Base-by-base conservation (phyloP, 2,797 vertebrate species). In the Mormyrus hasselquistii region DNA sequence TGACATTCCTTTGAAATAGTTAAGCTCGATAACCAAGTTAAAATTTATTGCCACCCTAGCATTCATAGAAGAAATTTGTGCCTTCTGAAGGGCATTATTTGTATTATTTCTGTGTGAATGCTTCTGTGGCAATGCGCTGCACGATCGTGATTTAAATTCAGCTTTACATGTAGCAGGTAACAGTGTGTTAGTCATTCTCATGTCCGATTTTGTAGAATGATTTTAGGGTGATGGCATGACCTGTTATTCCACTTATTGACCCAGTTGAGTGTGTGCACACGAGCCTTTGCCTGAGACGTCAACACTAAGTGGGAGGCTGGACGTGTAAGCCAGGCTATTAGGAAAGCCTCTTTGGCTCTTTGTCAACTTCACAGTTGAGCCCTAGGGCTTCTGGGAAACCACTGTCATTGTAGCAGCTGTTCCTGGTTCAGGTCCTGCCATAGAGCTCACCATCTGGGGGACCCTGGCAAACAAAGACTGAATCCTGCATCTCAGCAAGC, bases 341-440 rank as follows among this genome's bases (percentile, higher is more conserved):
- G 88, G 88, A 91, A 89, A 90, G 88, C 90, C 89, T 90, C 69
- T 88, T 87, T 91, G 90, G 76, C 88, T 88, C 38, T 34, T 65
- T 59, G 84, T 89, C 86, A 88, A 87, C 83, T 53, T 59, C 38
- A 89, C 84, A 73, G 25, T 69, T 50, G 34, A 29, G 55, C 50
- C 38, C 47, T 76, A 69, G 38, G 73, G 3, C 84, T 88, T 38
- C 38, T 50, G 50, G 83, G 12, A 83, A 29, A 44, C 25, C 76
- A 82, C 53, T 52, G 25, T 44, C 86, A 29, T 79, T 88, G 14
- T 38, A 88, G 86, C 82, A 86, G 89, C 82, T 86, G 85, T 65
- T 89, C 84, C 41, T 87, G 41, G 29, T 88, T 69, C 29, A 34
- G 90, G 62, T 50, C 86, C 34, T 82, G 83, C 62, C 83, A 85